These are phyloP conservation scores for Archilochus colubris DNA, from an alignment of 2,113 vertebrate genomes.

Conservation along the genomic window DNA sequence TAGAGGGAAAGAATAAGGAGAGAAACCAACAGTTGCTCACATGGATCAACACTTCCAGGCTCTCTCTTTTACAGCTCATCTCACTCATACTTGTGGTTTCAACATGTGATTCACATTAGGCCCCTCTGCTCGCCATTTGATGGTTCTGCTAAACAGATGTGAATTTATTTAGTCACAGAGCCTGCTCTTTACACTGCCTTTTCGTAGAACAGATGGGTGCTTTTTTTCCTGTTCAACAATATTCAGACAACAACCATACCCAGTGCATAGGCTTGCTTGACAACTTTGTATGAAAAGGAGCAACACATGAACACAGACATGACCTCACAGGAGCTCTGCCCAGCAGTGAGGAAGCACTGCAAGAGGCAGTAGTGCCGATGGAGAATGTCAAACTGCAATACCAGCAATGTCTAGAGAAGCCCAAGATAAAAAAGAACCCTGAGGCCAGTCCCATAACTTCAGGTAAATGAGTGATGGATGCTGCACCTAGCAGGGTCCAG, in stretches of 20 bases:
- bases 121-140: conserved; percentile 56
- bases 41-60: conserved; percentile 65
- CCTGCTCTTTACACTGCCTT: conserved; percentile 52
- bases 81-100: conserved; percentile 66
- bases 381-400: background rate
- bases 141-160: conserved; percentile 69
- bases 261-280: background rate
- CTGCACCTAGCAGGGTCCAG: background rate
- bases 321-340: background rate
- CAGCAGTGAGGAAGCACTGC: background rate
- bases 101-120: conserved; percentile 68
- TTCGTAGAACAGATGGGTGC: conserved; percentile 59
- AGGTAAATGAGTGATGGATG: rapidly evolving
- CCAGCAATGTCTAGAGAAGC: background rate
- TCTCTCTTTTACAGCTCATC: conserved; percentile 59
- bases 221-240: background rate
- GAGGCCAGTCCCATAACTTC: background rate
- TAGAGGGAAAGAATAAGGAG: conserved; percentile 19
- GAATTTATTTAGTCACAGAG: conserved; percentile 67
- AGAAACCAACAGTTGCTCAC: conserved; percentile 60
- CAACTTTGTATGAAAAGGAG: background rate
- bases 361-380: rapidly evolving
- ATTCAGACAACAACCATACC: background rate
- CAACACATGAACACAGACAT: background rate
- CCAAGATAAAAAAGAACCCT: background rate